Conservation (phyloP, 2,113 vertebrate genomes). For the Phyllopteryx taeniolatus region DNA sequence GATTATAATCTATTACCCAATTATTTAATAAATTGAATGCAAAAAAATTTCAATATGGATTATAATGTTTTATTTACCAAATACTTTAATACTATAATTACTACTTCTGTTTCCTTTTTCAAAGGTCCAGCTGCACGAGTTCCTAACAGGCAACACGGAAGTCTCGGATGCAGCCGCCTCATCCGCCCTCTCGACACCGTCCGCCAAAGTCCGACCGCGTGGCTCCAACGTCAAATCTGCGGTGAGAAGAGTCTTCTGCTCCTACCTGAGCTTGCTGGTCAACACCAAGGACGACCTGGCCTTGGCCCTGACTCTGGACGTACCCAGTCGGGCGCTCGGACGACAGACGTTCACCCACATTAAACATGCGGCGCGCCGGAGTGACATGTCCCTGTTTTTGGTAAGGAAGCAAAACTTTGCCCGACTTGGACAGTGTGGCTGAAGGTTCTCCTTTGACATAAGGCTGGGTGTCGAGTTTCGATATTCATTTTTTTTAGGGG, state of each 20-base stretch:
- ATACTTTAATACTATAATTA: no score
- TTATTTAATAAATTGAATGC: no score
- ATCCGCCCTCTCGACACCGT: slow-evolving; percentile 60
- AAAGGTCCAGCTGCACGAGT: slow-evolving; percentile 82
- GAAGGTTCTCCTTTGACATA: no score
- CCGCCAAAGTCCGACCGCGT: slow-evolving; percentile 35
- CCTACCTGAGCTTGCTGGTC: slow-evolving; percentile 86
- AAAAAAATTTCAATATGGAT: no score
- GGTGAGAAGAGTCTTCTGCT: slow-evolving; percentile 79
- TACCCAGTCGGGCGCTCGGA: slow-evolving; percentile 82
- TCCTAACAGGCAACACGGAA: slow-evolving; percentile 71
- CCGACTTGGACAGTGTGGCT: no score
- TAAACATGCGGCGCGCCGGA: slow-evolving; percentile 76
- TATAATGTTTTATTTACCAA: no score
- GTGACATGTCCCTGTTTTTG: slow-evolving; percentile 85
- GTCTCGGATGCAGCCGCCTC: slow-evolving; percentile 37
- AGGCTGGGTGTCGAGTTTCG: no score
- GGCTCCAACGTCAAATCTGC: slow-evolving; percentile 65
- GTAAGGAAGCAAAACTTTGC: slow-evolving; percentile 59
- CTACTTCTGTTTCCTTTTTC: slow-evolving; percentile 13
- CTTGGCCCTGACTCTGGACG: slow-evolving; percentile 80
- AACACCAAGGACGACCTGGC: slow-evolving; percentile 90
- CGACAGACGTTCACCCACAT: slow-evolving; percentile 85
- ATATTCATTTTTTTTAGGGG: no score
- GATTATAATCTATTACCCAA: no score